Percentiles rank a stretch among this genome's conserved stretches.
phyloP scores from a whole-genome alignment of 1,140 invertebrate species.

The Hylaeus anthracinus region DNA sequence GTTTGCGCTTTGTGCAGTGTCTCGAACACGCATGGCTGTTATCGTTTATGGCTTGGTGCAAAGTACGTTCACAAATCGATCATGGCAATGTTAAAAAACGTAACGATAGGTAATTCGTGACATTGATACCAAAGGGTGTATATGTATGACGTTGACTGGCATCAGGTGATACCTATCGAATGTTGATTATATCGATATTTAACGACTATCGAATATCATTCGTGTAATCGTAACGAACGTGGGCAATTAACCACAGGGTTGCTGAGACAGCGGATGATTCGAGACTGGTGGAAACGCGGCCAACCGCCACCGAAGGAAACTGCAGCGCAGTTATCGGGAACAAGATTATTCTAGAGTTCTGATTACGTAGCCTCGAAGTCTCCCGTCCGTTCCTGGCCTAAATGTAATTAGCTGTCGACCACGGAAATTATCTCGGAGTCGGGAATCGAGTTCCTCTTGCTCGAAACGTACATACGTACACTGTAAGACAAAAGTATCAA shows the following conservation, averaged over 20 bases:
- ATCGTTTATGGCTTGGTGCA: too few species aligned
- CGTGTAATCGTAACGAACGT: constrained; percentile 67
- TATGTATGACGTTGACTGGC: too few species aligned
- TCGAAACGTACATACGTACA: constrained; percentile 5
- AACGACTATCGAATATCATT: constrained; percentile 39
- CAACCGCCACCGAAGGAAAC: constrained; percentile 42
- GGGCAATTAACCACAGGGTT: constrained; percentile 66
- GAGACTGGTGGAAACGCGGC: constrained; percentile 45
- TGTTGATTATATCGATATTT: too few species aligned
- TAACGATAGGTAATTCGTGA: too few species aligned
- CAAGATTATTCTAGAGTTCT: constrained; percentile 73
- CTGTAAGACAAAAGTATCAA: constrained; percentile 20
- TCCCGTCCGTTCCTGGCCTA: constrained; percentile 65
- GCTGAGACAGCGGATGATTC: constrained; percentile 61
- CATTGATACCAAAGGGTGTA: too few species aligned
- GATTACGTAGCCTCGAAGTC: constrained; percentile 69
- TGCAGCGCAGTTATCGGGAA: constrained; percentile 66
- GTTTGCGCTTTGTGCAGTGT: too few species aligned
- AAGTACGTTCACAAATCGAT: too few species aligned
- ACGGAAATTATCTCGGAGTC: constrained; percentile 57
- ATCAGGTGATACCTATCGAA: too few species aligned
- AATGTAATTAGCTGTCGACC: constrained; percentile 72
- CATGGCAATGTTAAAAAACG: too few species aligned
- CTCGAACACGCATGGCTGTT: too few species aligned
- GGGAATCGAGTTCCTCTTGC: constrained; percentile 15